Conservation (phyloP, 1,140 invertebrate species). For the Scaptomyza montana region DNA sequence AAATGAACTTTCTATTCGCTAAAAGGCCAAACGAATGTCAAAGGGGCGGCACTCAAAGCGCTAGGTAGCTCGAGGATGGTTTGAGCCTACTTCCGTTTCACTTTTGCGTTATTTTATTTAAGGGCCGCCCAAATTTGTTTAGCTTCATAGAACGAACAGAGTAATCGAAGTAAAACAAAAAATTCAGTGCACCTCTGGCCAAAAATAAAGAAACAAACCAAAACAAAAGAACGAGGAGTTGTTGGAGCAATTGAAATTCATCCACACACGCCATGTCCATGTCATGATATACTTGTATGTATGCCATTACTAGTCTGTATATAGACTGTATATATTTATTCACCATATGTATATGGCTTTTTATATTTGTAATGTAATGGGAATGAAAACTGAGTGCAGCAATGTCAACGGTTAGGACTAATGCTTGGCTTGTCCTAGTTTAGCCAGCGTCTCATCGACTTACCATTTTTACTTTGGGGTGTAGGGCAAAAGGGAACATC, state of each 20-base stretch:
- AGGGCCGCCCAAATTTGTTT: conserved; percentile 27
- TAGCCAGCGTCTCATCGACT: not conserved
- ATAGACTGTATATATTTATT: not conserved
- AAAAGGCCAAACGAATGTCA: conserved; percentile 18
- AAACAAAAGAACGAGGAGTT: not conserved
- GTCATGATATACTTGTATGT: not conserved
- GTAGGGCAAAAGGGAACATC: conserved; percentile 4
- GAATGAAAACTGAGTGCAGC: conserved; percentile 24
- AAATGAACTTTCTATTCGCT: conserved; percentile 48
- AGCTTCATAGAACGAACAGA: conserved; percentile 12
- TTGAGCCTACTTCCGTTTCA: conserved; percentile 24
- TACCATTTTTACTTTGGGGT: not conserved
- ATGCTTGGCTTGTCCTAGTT: not conserved
- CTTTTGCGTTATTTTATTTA: conserved; percentile 55
- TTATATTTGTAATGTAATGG: not conserved
- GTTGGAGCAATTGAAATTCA: not conserved
- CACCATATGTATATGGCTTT: not conserved
- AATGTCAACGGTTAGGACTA: conserved; percentile 11
- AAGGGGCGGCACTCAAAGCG: conserved; percentile 6
- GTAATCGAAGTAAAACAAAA: conserved; percentile 21
- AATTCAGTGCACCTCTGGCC: conserved; percentile 52
- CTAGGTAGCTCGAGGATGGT: not conserved
- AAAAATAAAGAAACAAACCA: not conserved
- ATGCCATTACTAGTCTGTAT: no score
- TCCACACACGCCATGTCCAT: no score